Evolutionary conservation across 2,113 vertebrate species (phyloP).

Genomic region (Capra hircus): DNA sequence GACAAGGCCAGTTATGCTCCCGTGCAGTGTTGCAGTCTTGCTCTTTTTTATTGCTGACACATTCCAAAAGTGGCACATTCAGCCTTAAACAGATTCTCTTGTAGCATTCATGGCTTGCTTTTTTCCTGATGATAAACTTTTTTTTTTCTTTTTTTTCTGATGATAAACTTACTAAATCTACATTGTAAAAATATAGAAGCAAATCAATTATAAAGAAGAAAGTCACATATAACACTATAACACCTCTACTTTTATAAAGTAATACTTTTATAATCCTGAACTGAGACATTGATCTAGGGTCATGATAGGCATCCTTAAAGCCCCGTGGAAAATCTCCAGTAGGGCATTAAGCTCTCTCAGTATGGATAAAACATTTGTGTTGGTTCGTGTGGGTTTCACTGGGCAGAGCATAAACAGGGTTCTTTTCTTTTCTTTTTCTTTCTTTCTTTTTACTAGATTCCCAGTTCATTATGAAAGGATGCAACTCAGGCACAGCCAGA

Average conservation of each 20-base stretch:
- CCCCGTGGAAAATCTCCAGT: not conserved
- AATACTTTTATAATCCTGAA: not conserved
- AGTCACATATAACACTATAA: not conserved
- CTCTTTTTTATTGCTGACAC: not conserved
- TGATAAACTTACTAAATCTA: not conserved
- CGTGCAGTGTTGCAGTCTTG: not conserved
- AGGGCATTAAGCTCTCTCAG: not conserved
- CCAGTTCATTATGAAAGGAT: not conserved
- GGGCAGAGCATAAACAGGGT: not conserved
- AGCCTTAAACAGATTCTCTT: conserved; percentile 5
- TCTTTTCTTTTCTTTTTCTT: not conserved
- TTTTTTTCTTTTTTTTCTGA: too few relatives aligned
- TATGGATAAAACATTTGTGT: not conserved
- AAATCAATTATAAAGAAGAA: not conserved
- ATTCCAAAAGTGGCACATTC: not conserved
- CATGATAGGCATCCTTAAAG: not conserved
- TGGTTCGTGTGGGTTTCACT: not conserved
- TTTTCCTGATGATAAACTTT: not conserved
- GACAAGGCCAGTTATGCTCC: not conserved
- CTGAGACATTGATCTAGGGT: not conserved
- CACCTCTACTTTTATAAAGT: not conserved
- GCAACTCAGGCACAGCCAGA: not conserved
- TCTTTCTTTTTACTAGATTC: not conserved
- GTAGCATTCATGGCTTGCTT: not conserved
- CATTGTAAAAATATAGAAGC: not conserved